A percentile compares a stretch with the other conserved stretches of the same genome.
Conservation (phyloP, 2,888 invertebrate species). For the Isotomurus palustris region DNA sequence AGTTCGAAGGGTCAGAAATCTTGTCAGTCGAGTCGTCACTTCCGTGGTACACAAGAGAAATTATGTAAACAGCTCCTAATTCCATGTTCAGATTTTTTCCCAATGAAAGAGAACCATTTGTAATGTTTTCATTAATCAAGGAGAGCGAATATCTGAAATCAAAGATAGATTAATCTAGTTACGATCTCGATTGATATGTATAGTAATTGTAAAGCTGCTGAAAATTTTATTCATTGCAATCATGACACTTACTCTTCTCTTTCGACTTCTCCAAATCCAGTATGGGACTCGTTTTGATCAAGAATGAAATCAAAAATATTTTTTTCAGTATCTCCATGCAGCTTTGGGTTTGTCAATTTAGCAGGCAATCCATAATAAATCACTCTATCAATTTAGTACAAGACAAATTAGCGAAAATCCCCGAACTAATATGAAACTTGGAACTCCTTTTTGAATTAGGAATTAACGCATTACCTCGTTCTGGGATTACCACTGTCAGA, state of each 20-base stretch:
- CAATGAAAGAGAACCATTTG: not conserved
- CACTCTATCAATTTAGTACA: slow-evolving; percentile 4
- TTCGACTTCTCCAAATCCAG: slow-evolving; percentile 15
- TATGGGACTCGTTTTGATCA: not conserved
- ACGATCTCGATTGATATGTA: not conserved
- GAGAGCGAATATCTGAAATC: slow-evolving; percentile 10
- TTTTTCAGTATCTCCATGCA: slow-evolving; percentile 20
- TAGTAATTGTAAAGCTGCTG: not conserved
- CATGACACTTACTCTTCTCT: slow-evolving; percentile 7
- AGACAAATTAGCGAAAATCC: not conserved
- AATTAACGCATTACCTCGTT: too few species aligned
- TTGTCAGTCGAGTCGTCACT: slow-evolving; percentile 41
- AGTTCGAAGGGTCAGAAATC: not conserved
- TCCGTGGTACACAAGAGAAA: slow-evolving; percentile 52
- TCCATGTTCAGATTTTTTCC: slow-evolving; percentile 48
- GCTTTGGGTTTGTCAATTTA: slow-evolving; percentile 5
- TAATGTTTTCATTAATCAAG: not conserved
- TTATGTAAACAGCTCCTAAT: slow-evolving; percentile 64
- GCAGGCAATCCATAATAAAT: not conserved
- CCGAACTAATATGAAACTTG: slow-evolving; percentile 22
- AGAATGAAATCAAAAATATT: not conserved
- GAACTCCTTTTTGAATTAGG: too few species aligned
- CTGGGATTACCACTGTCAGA: slow-evolving; percentile 57
- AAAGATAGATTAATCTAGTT: not conserved
- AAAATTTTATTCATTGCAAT: not conserved